Conservation (phyloP, 2,888 invertebrate genomes). For the Lasioglossum zephyrum region DNA sequence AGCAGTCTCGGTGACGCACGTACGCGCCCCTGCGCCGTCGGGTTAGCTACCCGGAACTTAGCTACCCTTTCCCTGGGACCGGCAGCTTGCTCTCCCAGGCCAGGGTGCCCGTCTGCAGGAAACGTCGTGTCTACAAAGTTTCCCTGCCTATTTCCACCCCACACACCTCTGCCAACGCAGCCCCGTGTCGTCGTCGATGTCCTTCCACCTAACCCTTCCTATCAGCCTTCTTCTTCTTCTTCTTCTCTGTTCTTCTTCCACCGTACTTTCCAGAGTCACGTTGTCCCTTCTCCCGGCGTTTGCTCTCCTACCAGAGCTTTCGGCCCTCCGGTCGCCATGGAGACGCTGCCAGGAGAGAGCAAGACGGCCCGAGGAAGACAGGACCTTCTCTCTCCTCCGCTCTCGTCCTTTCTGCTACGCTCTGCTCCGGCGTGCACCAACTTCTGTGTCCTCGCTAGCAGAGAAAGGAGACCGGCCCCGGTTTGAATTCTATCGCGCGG, state of each 20-base stretch:
- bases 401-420: neutral
- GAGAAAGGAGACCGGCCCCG: conserved; percentile 55
- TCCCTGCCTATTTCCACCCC: conserved; percentile 53
- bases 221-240: conserved; percentile 11
- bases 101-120: conserved; percentile 71
- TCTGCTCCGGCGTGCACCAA: conserved; percentile 40
- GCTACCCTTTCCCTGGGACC: conserved; percentile 39
- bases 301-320: conserved; percentile 59
- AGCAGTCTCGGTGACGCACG: conserved; percentile 64
- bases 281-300: conserved; percentile 6
- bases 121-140: conserved; percentile 80
- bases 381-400: conserved; percentile 2
- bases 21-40: conserved; percentile 33
- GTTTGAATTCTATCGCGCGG: conserved; percentile 75
- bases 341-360: conserved; percentile 57
- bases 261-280: conserved; percentile 34
- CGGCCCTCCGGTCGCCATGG: conserved; percentile 69
- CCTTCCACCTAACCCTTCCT: conserved; percentile 34
- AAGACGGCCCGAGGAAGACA: conserved; percentile 41
- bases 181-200: conserved; percentile 41
- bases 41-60: conserved; percentile 51
- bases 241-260: conserved; percentile 30
- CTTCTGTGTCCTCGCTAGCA: conserved; percentile 48
- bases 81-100: conserved; percentile 51
- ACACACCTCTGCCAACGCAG: conserved; percentile 29